A percentile compares a stretch with the other conserved stretches of the same genome.
phyloP scores from a whole-genome alignment of 1,140 invertebrate species.

The Drosophila tristis region DNA sequence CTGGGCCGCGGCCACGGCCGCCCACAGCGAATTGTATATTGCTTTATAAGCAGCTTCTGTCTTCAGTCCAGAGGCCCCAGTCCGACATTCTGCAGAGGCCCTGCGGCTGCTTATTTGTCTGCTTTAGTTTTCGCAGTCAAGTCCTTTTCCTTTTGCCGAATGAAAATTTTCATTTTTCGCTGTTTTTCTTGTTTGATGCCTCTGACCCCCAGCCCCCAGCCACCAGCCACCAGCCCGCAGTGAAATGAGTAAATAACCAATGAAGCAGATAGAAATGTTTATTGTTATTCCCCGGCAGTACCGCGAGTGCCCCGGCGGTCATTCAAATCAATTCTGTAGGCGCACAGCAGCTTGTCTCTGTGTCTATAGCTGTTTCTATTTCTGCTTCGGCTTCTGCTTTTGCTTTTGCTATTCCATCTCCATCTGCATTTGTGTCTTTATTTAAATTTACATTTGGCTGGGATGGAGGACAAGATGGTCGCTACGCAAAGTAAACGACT shows the following conservation, averaged over 20 bases:
- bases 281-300: slow-evolving; percentile 68
- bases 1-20: slow-evolving; percentile 3
- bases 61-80: slow-evolving; percentile 19
- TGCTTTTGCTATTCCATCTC: slow-evolving; percentile 5
- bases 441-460: slow-evolving; percentile 37
- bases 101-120: slow-evolving; percentile 53
- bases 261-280: slow-evolving; percentile 82
- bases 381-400: not conserved
- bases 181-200: slow-evolving; percentile 72
- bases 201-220: not conserved
- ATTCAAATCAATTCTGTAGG: slow-evolving; percentile 75
- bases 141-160: slow-evolving; percentile 31
- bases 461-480: slow-evolving; percentile 34
- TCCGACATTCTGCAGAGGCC: slow-evolving; percentile 21
- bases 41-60: slow-evolving; percentile 77
- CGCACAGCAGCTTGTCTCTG: slow-evolving; percentile 30
- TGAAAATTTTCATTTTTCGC: slow-evolving; percentile 56
- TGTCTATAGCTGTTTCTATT: slow-evolving; percentile 2
- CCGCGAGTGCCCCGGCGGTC: slow-evolving; percentile 35
- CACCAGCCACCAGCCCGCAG: not conserved
- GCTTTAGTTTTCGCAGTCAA: slow-evolving; percentile 43
- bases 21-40: slow-evolving; percentile 58
- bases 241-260: slow-evolving; percentile 73
- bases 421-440: slow-evolving; percentile 39
- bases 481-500: slow-evolving; percentile 35